These are phyloP conservation scores for Luehdorfia chinensis DNA, from an alignment of 1,140 invertebrate genomes.

Conservation along the genomic window DNA sequence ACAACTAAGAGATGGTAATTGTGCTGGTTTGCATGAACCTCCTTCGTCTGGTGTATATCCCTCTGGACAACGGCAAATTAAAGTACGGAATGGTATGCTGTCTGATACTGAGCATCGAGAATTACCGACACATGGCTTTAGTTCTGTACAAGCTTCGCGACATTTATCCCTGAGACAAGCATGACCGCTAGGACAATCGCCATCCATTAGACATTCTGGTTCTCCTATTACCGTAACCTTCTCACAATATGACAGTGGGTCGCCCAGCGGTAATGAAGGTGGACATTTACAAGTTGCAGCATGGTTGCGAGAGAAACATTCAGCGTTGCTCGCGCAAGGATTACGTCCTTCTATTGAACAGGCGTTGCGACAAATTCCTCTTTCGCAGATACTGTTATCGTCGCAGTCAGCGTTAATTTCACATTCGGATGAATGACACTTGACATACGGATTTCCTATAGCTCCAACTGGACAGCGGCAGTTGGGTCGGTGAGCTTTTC, in stretches of 20 bases:
- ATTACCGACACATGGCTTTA: slow-evolving; percentile 84
- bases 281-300: slow-evolving; percentile 86
- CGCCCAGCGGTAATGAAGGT: slow-evolving; percentile 83
- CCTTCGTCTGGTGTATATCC: slow-evolving; percentile 87
- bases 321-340: slow-evolving; percentile 88
- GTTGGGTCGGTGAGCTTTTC: slow-evolving; percentile 84
- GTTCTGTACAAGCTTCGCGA: slow-evolving; percentile 85
- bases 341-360: slow-evolving; percentile 80
- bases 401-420: slow-evolving; percentile 86
- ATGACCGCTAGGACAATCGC: slow-evolving; percentile 87
- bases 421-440: slow-evolving; percentile 89
- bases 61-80: slow-evolving; percentile 90
- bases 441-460: slow-evolving; percentile 86
- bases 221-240: slow-evolving; percentile 70
- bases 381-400: slow-evolving; percentile 82
- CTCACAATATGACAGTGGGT: slow-evolving; percentile 87
- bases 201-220: slow-evolving; percentile 86
- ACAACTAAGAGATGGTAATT: slow-evolving; percentile 85
- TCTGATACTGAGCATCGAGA: slow-evolving; percentile 88
- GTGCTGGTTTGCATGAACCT: slow-evolving; percentile 82
- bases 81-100: slow-evolving; percentile 88
- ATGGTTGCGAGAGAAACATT: slow-evolving; percentile 88
- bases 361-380: slow-evolving; percentile 85
- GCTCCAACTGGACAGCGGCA: slow-evolving; percentile 86
- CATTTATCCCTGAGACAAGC: slow-evolving; percentile 90